phyloP scores from a whole-genome alignment of 1,140 invertebrate species.

The Phymorhynchus buccinoides region DNA sequence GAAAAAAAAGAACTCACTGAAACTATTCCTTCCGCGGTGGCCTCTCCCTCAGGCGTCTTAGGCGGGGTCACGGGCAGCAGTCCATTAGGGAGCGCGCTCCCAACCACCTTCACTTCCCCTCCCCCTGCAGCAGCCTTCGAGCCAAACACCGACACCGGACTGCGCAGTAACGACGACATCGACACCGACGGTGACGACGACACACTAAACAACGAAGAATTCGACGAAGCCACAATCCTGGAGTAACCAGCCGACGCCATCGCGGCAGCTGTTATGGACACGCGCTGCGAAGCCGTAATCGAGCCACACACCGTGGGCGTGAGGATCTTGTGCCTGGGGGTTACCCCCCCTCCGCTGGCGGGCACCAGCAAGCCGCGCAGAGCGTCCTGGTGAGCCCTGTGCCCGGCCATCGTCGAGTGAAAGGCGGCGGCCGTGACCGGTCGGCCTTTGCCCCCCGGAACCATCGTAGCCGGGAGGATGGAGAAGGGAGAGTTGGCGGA shows the following conservation, averaged over 20 bases:
- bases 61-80: constrained; percentile 63
- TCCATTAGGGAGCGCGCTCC: constrained; percentile 51
- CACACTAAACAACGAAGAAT: background rate
- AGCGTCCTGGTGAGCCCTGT: constrained; percentile 40
- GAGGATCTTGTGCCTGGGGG: background rate
- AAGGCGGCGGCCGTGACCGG: background rate
- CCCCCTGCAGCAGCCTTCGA: constrained; percentile 2
- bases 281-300: constrained; percentile 6
- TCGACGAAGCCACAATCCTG: background rate
- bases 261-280: constrained; percentile 7
- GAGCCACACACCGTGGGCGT: background rate
- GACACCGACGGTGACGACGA: background rate
- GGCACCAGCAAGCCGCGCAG: constrained; percentile 41
- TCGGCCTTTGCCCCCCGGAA: background rate
- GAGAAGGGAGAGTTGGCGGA: background rate
- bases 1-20: constrained; percentile 6
- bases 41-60: constrained; percentile 59
- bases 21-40: constrained; percentile 42
- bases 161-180: too few species aligned
- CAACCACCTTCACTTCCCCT: constrained; percentile 41
- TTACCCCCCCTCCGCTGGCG: too few species aligned
- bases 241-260: background rate
- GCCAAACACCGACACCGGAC: background rate
- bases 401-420: background rate
- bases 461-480: background rate